Percentiles rank a stretch among this genome's conserved stretches.
Evolutionary conservation across 2,888 invertebrate genomes (phyloP).

Genomic region (Rotaria socialis): DNA sequence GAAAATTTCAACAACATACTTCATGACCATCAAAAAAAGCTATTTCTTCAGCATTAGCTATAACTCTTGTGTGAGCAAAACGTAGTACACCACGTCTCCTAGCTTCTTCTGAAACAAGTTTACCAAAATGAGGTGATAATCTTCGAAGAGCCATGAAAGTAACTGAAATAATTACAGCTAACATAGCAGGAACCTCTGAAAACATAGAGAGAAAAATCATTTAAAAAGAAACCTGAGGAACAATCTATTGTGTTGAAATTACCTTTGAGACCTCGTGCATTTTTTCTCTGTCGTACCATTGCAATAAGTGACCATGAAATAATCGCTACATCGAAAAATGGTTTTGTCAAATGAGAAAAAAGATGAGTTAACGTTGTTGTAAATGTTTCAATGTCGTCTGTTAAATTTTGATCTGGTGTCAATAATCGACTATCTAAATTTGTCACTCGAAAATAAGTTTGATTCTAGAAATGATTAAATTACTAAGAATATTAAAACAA

Average conservation of each 20-base stretch:
- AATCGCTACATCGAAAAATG: slow-evolving; percentile 84
- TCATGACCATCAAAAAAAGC: slow-evolving; percentile 91
- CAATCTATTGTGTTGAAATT: neutral
- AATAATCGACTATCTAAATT: neutral
- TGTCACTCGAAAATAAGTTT: neutral
- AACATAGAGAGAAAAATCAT: neutral
- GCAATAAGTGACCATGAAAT: slow-evolving; percentile 82
- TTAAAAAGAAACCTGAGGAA: neutral
- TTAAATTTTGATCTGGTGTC: slow-evolving; percentile 83
- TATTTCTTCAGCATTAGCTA: slow-evolving; percentile 93
- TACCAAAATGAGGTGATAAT: slow-evolving; percentile 85
- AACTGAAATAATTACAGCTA: slow-evolving; percentile 75
- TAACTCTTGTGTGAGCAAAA: slow-evolving; percentile 86
- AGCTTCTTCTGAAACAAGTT: slow-evolving; percentile 90
- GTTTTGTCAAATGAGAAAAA: slow-evolving; percentile 94
- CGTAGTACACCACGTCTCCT: slow-evolving; percentile 82
- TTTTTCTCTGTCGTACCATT: slow-evolving; percentile 59
- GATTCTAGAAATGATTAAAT: neutral
- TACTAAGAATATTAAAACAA: neutral
- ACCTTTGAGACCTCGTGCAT: neutral
- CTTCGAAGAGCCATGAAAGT: slow-evolving; percentile 78
- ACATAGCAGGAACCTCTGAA: slow-evolving; percentile 55
- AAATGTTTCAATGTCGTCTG: slow-evolving; percentile 90
- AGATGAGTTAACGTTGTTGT: slow-evolving; percentile 85
- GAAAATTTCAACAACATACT: neutral